A percentile compares a stretch with the other conserved stretches of the same genome.
Conservation (phyloP, 2,888 invertebrate species). For the Apotomis capreana region DNA sequence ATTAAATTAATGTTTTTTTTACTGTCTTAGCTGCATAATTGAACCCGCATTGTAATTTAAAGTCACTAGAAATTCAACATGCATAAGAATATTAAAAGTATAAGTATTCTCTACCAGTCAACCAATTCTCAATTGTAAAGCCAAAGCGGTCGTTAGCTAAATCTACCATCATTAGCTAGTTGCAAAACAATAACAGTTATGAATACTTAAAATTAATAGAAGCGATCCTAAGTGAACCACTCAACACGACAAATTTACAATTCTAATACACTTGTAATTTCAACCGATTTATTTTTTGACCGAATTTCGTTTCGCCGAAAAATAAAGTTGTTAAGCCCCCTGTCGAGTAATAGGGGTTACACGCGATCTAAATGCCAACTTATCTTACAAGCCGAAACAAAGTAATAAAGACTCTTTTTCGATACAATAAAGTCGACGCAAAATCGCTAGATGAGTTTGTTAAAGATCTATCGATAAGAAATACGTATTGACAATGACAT, state of each 20-base stretch:
- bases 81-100: background rate
- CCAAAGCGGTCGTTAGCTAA: slow-evolving; percentile 29
- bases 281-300: slow-evolving; percentile 62
- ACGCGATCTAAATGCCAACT: slow-evolving; percentile 62
- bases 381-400: background rate
- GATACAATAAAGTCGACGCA: background rate
- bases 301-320: slow-evolving; percentile 64
- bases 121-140: slow-evolving; percentile 13
- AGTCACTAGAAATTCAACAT: background rate
- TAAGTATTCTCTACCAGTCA: background rate
- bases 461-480: slow-evolving; percentile 35
- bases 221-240: slow-evolving; percentile 48
- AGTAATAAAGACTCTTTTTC: slow-evolving; percentile 2
- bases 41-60: background rate
- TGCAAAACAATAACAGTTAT: slow-evolving; percentile 38
- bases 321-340: slow-evolving; percentile 73
- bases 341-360: slow-evolving; percentile 60
- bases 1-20: background rate
- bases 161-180: slow-evolving; percentile 32
- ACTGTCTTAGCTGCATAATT: too few relatives aligned
- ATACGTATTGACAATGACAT: slow-evolving; percentile 38
- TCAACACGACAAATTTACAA: slow-evolving; percentile 69
- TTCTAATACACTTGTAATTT: slow-evolving; percentile 69
- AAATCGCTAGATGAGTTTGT: background rate
- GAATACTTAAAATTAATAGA: slow-evolving; percentile 40